These are phyloP conservation scores for Subanguina moxae DNA, from an alignment of 1,140 invertebrate species.

Conservation along the genomic window DNA sequence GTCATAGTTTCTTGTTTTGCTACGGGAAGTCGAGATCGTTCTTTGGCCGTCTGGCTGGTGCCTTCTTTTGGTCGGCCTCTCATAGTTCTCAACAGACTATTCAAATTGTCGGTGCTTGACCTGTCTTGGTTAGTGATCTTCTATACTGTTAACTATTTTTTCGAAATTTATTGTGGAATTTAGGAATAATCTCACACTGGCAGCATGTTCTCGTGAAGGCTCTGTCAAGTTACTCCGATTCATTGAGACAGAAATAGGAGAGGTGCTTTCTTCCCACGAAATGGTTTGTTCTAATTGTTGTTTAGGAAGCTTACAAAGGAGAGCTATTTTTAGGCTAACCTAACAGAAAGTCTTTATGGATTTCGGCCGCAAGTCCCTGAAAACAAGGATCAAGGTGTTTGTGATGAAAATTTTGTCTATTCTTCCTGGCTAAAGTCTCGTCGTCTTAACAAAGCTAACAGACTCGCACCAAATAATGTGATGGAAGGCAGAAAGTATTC, in stretches of 20 bases:
- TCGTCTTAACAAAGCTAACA: too few relatives aligned
- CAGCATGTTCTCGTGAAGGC: conserved; percentile 22
- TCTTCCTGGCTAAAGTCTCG: neutral
- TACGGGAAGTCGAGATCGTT: conserved; percentile 20
- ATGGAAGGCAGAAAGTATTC: too few relatives aligned
- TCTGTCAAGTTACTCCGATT: conserved; percentile 13
- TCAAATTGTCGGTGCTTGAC: conserved; percentile 23
- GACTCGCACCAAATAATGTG: too few relatives aligned
- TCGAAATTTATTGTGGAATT: neutral
- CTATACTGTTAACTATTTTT: neutral
- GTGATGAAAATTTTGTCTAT: neutral
- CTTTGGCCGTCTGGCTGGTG: conserved; percentile 24
- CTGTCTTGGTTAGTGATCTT: conserved; percentile 16
- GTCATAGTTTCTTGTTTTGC: conserved; percentile 19
- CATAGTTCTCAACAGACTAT: conserved; percentile 23
- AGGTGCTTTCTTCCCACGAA: conserved; percentile 19
- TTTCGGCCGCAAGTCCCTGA: neutral
- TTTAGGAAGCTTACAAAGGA: too few relatives aligned
- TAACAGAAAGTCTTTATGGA: conserved; percentile 6
- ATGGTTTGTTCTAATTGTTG: conserved; percentile 15
- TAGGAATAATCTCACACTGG: conserved; percentile 18
- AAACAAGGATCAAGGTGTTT: neutral
- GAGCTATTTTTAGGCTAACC: neutral
- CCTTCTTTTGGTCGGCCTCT: conserved; percentile 24
- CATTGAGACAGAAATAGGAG: conserved; percentile 19